Base-by-base conservation (phyloP, 2,113 vertebrate genomes). In the Prietella phreatophila region DNA sequence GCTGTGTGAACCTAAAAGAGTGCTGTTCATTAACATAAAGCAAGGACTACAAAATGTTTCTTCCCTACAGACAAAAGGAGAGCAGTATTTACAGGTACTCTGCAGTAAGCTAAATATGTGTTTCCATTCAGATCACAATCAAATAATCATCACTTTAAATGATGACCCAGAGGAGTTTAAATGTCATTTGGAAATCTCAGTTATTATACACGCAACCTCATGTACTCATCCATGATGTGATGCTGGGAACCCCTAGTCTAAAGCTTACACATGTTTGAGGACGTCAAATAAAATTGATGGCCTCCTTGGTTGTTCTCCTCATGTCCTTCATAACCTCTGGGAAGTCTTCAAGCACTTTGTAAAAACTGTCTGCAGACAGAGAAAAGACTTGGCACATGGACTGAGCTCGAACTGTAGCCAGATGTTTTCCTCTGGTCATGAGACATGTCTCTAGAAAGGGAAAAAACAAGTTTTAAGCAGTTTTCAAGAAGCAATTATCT, bases 371-470 rank as follows among this genome's bases (percentile, higher is more conserved):
- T 65, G 89, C 92, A 42, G 93, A 92, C 85, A 95, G 91, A 87
- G 93, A 94, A 92, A 95, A 95, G 76, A 94, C 92, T 82, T 92
- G 92, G 88, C 93, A 92, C 88, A 93, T 83, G 27, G 89, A 94
- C 87, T 93, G 90, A 36, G 92, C 90, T 89, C 86, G 93, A 83
- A 90, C 91, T 1, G 91, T 92, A 85, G 92, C 93, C 92, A 94
- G 91, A 91, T 93, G 92, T 91, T 93, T 92, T 90, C 90, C 92
- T 90, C 92, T 92, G 91, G 93, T 94, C 88, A 96, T 92, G 86
- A 94, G 86, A 78, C 91, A 94, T 0, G 93, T 91, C 83, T 93
- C 91, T 92, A 91, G 50, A 20, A 90, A 83, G 30, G 7, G 82
- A 85, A 87, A 17, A 56, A 83, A 86, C 87, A 90, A 27, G 33